Base-by-base conservation (phyloP, 2,888 invertebrate species). In the Tanaodytes sp. region DNA sequence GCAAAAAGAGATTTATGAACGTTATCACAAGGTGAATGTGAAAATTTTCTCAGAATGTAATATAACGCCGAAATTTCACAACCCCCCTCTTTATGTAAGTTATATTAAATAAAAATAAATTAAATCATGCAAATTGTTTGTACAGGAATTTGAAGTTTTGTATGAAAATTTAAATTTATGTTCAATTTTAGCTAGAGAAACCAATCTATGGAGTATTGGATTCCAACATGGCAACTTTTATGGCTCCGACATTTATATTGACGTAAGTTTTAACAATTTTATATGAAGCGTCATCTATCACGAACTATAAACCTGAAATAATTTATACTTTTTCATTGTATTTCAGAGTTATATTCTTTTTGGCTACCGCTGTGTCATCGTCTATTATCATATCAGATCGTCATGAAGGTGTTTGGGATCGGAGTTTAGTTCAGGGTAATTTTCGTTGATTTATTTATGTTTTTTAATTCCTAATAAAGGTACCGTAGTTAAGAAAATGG, bases 321-420 rank as follows among this genome's bases (percentile, higher is more conserved):
- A n/a, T n/a, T n/a, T n/a, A n/a, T n/a, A n/a, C n/a, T n/a, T n/a
- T n/a, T n/a, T n/a, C n/a, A n/a, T n/a, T n/a, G n/a, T n/a, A 16
- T 55, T 63, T 19, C 85, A 95, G 95, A 19, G 90, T 95, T 77
- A 89, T 93, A 31, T 96, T 93, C 87, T 94, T 96, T 86, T 86
- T 96, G 86, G 91, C 95, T 0, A 91, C 94, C 0, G 89, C 94
- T 36, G 90, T 95, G 80, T 95, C 95, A 0, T 92, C 95, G 0
- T 89, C 93, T 1, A 90, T 93, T 16, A 91, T 95, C 80, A 92
- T 95, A 70, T 87, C 91, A 0, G 95, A 95, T 82, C 89, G 92
- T 30, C 88, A 90, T 76, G 94, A 94, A 82, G 95, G 96, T 2
- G 90, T 96, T 70, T 92, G 96, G 91, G 94, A 96, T 82, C 87